A percentile compares a stretch with the other conserved stretches of the same genome.
These are phyloP conservation scores for Malthinus seriepunctatus DNA, from an alignment of 2,888 invertebrate species.

Conservation along the genomic window DNA sequence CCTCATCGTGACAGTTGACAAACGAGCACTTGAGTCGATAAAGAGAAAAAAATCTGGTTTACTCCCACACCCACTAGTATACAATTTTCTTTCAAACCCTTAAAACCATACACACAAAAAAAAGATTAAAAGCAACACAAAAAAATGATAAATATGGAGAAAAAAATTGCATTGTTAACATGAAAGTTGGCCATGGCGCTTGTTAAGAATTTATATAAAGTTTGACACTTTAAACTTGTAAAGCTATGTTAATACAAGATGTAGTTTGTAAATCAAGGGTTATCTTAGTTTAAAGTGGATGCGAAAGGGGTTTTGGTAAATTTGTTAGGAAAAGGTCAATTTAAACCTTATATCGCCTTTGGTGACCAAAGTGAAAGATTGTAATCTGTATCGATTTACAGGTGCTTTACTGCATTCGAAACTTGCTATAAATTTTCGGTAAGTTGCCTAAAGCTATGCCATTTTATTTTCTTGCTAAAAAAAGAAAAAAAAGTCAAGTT, in stretches of 20 bases:
- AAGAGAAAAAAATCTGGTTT: conserved; percentile 19
- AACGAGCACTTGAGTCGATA: conserved; percentile 29
- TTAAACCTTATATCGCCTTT: conserved; percentile 11
- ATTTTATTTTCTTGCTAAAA: conserved; percentile 2
- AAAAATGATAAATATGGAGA: too few relatives aligned
- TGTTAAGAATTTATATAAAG: too few relatives aligned
- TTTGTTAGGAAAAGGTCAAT: conserved; percentile 23
- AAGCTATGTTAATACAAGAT: background rate
- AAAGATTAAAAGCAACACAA: too few relatives aligned
- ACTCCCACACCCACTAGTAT: conserved; percentile 9
- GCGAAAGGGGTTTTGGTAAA: conserved; percentile 3
- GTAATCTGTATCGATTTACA: conserved; percentile 26
- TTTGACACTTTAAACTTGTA: too few relatives aligned
- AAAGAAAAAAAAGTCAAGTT: background rate
- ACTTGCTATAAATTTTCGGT: conserved; percentile 20
- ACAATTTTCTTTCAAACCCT: conserved; percentile 9
- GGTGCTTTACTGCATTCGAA: conserved; percentile 25
- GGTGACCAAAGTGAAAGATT: conserved; percentile 19
- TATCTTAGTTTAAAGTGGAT: background rate
- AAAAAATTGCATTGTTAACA: too few relatives aligned
- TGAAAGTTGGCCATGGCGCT: too few relatives aligned
- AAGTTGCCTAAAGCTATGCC: conserved; percentile 6
- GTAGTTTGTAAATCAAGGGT: conserved; percentile 2
- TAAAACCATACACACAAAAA: conserved; percentile 15
- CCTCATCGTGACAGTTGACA: conserved; percentile 32